These are phyloP conservation scores for Andrena marginata DNA, from an alignment of 2,888 invertebrate species.

Conservation along the genomic window DNA sequence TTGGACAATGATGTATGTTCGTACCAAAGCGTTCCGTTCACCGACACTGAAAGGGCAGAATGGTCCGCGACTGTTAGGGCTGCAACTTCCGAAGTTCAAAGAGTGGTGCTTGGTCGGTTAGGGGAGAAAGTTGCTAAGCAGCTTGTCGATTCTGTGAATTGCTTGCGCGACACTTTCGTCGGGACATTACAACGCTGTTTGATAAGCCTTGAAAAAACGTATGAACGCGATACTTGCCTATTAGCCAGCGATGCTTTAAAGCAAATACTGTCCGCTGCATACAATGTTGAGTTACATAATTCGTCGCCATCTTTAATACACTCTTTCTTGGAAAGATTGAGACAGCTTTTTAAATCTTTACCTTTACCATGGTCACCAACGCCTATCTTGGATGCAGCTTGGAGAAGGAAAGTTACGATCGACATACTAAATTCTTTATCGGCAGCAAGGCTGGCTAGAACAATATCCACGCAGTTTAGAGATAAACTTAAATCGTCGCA, in stretches of 20 bases:
- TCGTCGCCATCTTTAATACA: slow-evolving; percentile 89
- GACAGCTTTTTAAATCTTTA: slow-evolving; percentile 88
- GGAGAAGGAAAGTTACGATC: slow-evolving; percentile 90
- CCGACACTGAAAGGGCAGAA: slow-evolving; percentile 72
- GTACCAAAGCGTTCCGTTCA: slow-evolving; percentile 68
- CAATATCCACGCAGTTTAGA: slow-evolving; percentile 91
- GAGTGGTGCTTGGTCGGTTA: slow-evolving; percentile 90
- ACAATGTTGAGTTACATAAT: slow-evolving; percentile 90
- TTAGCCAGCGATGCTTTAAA: slow-evolving; percentile 91
- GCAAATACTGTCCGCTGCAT: slow-evolving; percentile 91
- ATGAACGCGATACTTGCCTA: slow-evolving; percentile 86
- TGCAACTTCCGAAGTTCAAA: slow-evolving; percentile 91
- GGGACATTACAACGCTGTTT: slow-evolving; percentile 93
- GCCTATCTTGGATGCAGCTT: slow-evolving; percentile 86
- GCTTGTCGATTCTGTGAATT: slow-evolving; percentile 92
- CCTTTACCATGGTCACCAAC: slow-evolving; percentile 87
- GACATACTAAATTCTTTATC: slow-evolving; percentile 90
- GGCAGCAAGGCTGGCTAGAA: slow-evolving; percentile 89
- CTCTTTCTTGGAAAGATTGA: slow-evolving; percentile 89
- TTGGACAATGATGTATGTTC: slow-evolving; percentile 83
- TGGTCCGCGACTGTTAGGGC: slow-evolving; percentile 83
- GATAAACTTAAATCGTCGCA: slow-evolving; percentile 92
- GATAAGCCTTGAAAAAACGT: slow-evolving; percentile 88
- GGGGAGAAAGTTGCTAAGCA: slow-evolving; percentile 92
- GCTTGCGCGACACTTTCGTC: slow-evolving; percentile 93